Percentiles rank a stretch among this genome's conserved stretches.
Evolutionary conservation across 1,140 invertebrate species (phyloP).

Genomic region (Dryas iulia): DNA sequence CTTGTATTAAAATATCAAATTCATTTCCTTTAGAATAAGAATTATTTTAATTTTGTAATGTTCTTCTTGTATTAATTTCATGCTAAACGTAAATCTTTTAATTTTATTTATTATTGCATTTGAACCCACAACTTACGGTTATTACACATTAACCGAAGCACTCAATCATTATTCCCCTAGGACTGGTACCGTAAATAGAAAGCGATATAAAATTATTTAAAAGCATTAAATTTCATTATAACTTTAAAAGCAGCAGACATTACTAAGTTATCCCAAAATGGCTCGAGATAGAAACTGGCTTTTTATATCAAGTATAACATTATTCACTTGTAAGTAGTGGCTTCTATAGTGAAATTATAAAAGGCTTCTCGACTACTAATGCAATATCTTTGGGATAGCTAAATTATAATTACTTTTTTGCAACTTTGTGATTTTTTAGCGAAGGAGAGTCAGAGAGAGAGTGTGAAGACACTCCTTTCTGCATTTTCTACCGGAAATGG

Average conservation of each 20-base stretch:
- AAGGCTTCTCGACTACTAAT: background rate
- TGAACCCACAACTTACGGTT: background rate
- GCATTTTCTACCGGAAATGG: too few relatives aligned
- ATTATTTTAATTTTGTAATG: background rate
- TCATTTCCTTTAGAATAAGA: too few relatives aligned
- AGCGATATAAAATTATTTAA: background rate
- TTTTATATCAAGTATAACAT: conserved; percentile 15
- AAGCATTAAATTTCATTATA: background rate
- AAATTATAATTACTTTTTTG: too few relatives aligned
- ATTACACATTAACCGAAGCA: background rate
- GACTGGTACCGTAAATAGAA: background rate
- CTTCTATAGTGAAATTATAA: conserved; percentile 4
- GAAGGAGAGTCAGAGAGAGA: too few relatives aligned
- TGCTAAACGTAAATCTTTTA: too few relatives aligned
- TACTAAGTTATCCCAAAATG: conserved; percentile 6
- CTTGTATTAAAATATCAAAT: too few relatives aligned
- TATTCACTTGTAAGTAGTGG: conserved; percentile 12
- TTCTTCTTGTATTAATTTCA: too few relatives aligned
- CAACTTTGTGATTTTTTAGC: too few relatives aligned
- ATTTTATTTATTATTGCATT: too few relatives aligned
- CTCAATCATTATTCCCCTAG: background rate
- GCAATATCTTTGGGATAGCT: too few relatives aligned
- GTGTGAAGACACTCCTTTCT: too few relatives aligned
- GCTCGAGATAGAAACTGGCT: conserved; percentile 10
- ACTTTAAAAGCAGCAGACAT: conserved; percentile 3